Evolutionary conservation across 2,888 invertebrate species (phyloP).

Genomic region (Drosophila melanocephala): DNA sequence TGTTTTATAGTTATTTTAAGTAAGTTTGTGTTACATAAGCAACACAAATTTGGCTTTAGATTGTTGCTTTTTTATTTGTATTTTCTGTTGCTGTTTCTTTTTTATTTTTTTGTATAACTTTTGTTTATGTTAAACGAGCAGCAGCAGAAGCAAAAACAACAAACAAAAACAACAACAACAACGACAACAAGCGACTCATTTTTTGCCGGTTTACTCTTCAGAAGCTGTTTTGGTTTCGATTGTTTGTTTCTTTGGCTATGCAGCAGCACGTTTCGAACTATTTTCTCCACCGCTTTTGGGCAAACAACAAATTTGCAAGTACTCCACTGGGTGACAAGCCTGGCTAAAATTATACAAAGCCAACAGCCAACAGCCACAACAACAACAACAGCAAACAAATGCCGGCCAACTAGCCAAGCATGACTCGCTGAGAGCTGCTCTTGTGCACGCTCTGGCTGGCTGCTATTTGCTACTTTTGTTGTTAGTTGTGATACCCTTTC

Average conservation of each 20-base stretch:
- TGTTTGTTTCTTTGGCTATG: constrained; percentile 62
- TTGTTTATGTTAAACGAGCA: constrained; percentile 59
- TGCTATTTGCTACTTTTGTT: constrained; percentile 10
- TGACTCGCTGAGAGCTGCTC: constrained; percentile 57
- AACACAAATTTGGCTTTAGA: constrained; percentile 43
- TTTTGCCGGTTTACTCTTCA: constrained; percentile 44
- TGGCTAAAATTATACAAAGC: constrained; percentile 4
- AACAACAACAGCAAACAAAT: constrained; percentile 19
- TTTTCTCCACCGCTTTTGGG: constrained; percentile 51
- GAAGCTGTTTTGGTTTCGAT: constrained; percentile 46
- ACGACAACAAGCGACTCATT: constrained; percentile 19
- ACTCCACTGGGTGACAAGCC: constrained; percentile 34
- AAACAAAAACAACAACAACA: constrained; percentile 13
- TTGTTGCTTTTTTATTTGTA: constrained; percentile 15
- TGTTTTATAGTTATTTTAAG: constrained; percentile 37
- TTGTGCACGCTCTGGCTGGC: constrained; percentile 52
- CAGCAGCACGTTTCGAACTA: constrained; percentile 68
- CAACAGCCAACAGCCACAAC: constrained; percentile 29
- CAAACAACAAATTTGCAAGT: constrained; percentile 54
- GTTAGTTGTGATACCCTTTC: constrained; percentile 29
- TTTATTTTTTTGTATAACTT: constrained; percentile 54
- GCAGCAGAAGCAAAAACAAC: constrained; percentile 19
- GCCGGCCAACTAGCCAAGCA: constrained; percentile 27
- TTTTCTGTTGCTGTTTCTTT: constrained; percentile 2
- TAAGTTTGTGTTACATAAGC: constrained; percentile 58